Conservation (phyloP, 2,888 invertebrate species). For the Chymomyza amoena region DNA sequence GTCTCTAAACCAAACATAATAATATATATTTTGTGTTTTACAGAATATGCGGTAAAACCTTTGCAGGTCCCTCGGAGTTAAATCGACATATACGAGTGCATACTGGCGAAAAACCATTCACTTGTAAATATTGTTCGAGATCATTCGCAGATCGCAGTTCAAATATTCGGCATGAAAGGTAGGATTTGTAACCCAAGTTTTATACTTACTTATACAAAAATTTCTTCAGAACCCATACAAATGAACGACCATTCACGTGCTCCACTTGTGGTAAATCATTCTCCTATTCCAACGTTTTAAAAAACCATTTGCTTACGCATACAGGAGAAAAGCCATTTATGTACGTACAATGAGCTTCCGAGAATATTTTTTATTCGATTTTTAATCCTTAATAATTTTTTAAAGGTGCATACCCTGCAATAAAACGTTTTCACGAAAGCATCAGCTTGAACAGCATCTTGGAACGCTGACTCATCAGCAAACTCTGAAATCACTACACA, state of each 20-base stretch:
- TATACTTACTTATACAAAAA: background rate
- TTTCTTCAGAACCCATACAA: slow-evolving; percentile 75
- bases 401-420: slow-evolving; percentile 75
- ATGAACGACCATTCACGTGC: slow-evolving; percentile 77
- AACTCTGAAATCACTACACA: slow-evolving; percentile 52
- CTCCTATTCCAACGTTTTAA: slow-evolving; percentile 78
- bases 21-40: background rate
- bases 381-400: background rate
- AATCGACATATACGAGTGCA: slow-evolving; percentile 78
- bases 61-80: slow-evolving; percentile 77
- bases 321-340: slow-evolving; percentile 76
- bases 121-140: slow-evolving; percentile 76
- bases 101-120: slow-evolving; percentile 77
- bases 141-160: slow-evolving; percentile 78
- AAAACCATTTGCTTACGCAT: slow-evolving; percentile 78
- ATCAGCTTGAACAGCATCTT: slow-evolving; percentile 75
- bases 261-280: slow-evolving; percentile 77
- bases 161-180: slow-evolving; percentile 78
- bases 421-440: slow-evolving; percentile 76
- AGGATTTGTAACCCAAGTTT: background rate
- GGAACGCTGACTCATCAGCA: slow-evolving; percentile 76
- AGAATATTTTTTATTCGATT: background rate
- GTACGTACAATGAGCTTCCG: slow-evolving; percentile 44
- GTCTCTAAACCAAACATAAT: background rate
- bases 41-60: slow-evolving; percentile 75